Conservation (phyloP, 1,140 invertebrate genomes). For the Dufourea novaeangliae region DNA sequence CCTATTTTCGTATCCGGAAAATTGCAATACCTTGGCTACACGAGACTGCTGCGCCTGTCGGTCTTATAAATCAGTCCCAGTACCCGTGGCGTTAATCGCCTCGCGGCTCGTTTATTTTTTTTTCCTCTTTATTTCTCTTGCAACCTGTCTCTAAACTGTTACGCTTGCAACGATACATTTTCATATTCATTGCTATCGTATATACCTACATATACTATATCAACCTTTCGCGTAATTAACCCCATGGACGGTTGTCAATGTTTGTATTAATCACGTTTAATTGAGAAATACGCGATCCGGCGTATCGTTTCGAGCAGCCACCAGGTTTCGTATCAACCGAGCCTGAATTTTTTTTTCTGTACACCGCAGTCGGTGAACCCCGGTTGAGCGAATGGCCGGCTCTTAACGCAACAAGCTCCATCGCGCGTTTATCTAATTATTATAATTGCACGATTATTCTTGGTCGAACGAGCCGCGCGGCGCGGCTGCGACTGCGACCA, state of each 20-base stretch:
- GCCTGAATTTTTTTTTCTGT: neutral
- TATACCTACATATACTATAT: too few species aligned
- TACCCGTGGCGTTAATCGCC: slow-evolving; percentile 26
- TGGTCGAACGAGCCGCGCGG: slow-evolving; percentile 40
- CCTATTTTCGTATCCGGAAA: slow-evolving; percentile 81
- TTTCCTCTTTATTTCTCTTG: too few species aligned
- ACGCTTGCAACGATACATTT: neutral
- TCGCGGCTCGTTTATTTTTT: neutral
- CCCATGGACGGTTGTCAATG: neutral
- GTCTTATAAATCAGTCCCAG: slow-evolving; percentile 58
- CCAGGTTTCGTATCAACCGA: neutral
- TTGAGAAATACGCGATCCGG: slow-evolving; percentile 1
- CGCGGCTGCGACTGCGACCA: slow-evolving; percentile 5
- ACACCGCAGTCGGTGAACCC: slow-evolving; percentile 35
- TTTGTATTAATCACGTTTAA: slow-evolving; percentile 35
- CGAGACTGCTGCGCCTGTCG: slow-evolving; percentile 27
- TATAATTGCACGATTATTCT: slow-evolving; percentile 80
- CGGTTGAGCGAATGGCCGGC: slow-evolving; percentile 53
- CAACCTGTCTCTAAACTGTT: neutral
- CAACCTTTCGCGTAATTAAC: neutral
- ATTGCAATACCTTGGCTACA: slow-evolving; percentile 73
- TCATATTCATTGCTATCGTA: neutral
- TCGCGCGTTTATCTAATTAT: slow-evolving; percentile 79
- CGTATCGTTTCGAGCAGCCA: neutral
- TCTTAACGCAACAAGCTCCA: slow-evolving; percentile 58